Evolutionary conservation across 2,113 vertebrate species (phyloP), one percentile per base, ranked within the genome.

Genomic region (Xiphophorus couchianus): DNA sequence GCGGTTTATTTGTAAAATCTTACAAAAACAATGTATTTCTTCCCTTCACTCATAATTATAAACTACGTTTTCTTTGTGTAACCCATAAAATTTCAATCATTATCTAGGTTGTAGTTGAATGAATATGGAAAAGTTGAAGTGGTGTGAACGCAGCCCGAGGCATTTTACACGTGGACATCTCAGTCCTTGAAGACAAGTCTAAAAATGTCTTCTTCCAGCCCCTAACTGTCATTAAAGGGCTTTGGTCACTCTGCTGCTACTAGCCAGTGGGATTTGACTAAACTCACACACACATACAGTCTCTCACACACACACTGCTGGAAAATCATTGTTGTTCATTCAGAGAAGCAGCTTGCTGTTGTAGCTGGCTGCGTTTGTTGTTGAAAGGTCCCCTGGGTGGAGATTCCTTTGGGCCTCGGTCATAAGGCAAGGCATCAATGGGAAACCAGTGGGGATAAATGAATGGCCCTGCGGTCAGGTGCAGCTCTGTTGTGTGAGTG

Each of bases 351-450:
- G 90, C 86, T 90, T 93, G 92, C 92, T 90, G 91, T 90, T 87
- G 88, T 91, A 91, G 91, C 92, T 91, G 91, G 86, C 90, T 91
- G 89, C 83, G 79, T 90, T 93, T 93, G 91, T 93, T 93, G 89
- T 93, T 92, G 85, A 86, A 92, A 89, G 81, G 88, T 93, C 91
- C 90, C 91, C 91, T 89, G 90, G 84, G 91, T 88, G 88, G 91
- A 92, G 88, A 91, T 91, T 93, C 88, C 91, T 90, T 84, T 81
- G 93, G 82, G 89, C 90, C 90, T 87, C 88, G 90, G 91, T 93
- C 91, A 93, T 91, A 91, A 90, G 90, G 82, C 91, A 82, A 88
- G 81, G 85, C 88, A 88, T 92, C 91, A 93, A 93, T 91, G 91
- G 84, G 86, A 88, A 84, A 90, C 67, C 87, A 87, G 88, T 84